Base-by-base conservation (phyloP, 35 echinoderm and acorn worm genomes). In the Apostichopus japonicus region DNA sequence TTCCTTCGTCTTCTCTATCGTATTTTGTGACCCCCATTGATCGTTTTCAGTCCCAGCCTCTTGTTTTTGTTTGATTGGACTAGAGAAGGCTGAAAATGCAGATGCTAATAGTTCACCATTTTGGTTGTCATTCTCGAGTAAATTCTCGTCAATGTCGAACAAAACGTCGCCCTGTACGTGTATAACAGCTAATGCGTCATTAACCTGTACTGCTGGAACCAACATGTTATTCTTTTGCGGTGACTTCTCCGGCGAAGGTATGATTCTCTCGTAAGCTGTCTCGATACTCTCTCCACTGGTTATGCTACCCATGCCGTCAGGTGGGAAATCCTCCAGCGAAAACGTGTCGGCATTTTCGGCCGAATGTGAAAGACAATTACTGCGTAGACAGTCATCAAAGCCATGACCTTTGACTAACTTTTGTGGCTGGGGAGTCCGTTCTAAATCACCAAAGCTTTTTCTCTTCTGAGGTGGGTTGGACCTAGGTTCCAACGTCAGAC, bases 251-350 rank as follows among this genome's bases (percentile, higher is more conserved):
- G 90, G 90, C 6, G 90, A 91, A 10, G 90, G 90, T 56, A 91
- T 91, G 14, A 95, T 92, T 67, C 96, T 76, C 54, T 97, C 96
- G 54, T 95, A 91, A 9, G 93, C 86, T 10, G 96, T 97, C 75
- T 97, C 96, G 54, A 97, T 91, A 82, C 96, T 97, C 51, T 94
- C 96, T 33, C 83, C 79, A 25, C 96, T 97, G 53, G 94, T 90
- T 6, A 94, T 80, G 76, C 90, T 95, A 59, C 91, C 72, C 23
- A 77, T 95, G 72, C 95, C 86, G n/a, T 94, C 95, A 44, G 72
- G 87, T 16, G 51, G 88, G 62, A 91, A 89, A 84, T 78, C 90
- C 53, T 90, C 92, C 55, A 87, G 87, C 0, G 92, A 91, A 81
- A 87, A 75, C 51, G 86, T 94, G 54, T 86, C 83, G 65, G 53